These are phyloP conservation scores for Capreolus pygargus DNA, from an alignment of 2,113 vertebrate species.

Conservation along the genomic window DNA sequence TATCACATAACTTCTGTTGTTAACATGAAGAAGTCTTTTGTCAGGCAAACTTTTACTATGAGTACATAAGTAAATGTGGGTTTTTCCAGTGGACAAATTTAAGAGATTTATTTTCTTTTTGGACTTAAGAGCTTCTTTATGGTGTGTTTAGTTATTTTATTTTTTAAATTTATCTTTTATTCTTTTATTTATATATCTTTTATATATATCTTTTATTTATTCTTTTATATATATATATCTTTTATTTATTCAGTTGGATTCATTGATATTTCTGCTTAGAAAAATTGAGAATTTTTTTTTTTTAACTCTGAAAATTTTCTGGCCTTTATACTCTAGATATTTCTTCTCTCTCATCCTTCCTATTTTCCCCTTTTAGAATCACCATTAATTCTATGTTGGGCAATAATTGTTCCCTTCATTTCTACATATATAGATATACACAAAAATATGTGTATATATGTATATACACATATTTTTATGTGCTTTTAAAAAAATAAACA, in stretches of 20 bases:
- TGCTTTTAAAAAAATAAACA: neutral
- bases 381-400: neutral
- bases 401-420: neutral
- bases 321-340: neutral
- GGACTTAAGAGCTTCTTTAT: neutral
- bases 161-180: no score
- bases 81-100: neutral
- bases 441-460: fast-evolving
- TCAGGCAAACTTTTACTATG: neutral
- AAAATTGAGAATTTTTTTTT: neutral
- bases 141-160: neutral
- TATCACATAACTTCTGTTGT: neutral
- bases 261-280: neutral
- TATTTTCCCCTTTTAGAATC: neutral
- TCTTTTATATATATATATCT: neutral
- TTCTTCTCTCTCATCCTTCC: neutral
- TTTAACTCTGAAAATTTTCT: neutral
- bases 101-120: neutral
- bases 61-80: neutral
- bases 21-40: neutral
- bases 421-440: neutral
- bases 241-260: neutral
- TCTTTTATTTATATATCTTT: no score
- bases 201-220: no score
- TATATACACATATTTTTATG: neutral